Evolutionary conservation across 2,797 vertebrate genomes (phyloP).

Genomic region (Neosilurus hyrtlii): DNA sequence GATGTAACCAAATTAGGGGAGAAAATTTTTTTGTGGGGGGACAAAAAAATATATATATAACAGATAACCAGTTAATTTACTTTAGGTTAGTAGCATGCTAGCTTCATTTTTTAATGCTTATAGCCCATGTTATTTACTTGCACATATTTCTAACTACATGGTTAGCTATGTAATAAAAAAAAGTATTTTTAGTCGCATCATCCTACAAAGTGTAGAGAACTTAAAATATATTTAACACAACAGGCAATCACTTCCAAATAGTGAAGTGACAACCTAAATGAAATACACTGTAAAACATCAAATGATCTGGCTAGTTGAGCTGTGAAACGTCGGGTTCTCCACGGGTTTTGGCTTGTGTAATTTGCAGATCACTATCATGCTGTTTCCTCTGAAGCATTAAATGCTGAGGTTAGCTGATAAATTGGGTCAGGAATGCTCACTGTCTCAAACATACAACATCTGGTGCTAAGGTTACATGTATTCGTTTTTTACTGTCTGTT

Average conservation of each 20-base stretch:
- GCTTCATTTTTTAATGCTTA: too few relatives aligned
- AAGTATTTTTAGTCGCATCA: neutral
- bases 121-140: too few relatives aligned
- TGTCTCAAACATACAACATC: neutral
- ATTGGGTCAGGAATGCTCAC: neutral
- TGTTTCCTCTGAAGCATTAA: neutral
- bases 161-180: too few relatives aligned
- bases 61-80: too few relatives aligned
- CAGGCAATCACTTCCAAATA: neutral
- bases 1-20: too few relatives aligned
- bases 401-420: neutral
- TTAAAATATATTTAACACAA: too few relatives aligned
- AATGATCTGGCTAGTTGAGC: neutral
- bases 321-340: neutral
- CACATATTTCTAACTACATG: too few relatives aligned
- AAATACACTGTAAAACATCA: neutral
- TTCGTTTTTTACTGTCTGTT: neutral
- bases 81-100: too few relatives aligned
- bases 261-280: neutral
- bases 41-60: too few relatives aligned
- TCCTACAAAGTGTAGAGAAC: too few relatives aligned
- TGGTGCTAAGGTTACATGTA: neutral
- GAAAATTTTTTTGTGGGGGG: too few relatives aligned
- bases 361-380: neutral
- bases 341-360: neutral